These are phyloP conservation scores for Bryconaethiops microstoma DNA, from an alignment of 2,797 vertebrate genomes.

Conservation along the genomic window DNA sequence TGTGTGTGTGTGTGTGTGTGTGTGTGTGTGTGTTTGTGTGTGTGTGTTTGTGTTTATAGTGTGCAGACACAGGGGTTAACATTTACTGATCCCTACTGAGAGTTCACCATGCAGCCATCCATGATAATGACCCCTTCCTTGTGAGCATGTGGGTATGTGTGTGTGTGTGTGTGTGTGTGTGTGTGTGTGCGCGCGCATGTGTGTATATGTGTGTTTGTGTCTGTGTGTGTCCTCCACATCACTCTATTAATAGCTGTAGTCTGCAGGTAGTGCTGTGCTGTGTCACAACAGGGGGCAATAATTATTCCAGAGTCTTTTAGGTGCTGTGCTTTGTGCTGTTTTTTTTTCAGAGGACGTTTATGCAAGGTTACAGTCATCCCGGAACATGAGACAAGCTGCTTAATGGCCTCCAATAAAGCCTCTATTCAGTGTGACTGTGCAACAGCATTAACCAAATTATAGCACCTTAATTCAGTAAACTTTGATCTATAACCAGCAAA, in stretches of 20 bases:
- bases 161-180: no score
- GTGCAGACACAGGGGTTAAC: constrained; percentile 33
- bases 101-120: constrained; percentile 38
- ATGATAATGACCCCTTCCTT: constrained; percentile 36
- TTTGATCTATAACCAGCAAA: constrained; percentile 50
- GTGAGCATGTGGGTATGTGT: constrained; percentile 28
- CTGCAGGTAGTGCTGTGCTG: constrained; percentile 44
- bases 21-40: constrained; percentile 3
- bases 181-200: no score
- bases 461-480: constrained; percentile 49
- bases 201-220: no score
- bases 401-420: constrained; percentile 52
- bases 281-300: no score
- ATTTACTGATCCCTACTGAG: constrained; percentile 42
- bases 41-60: constrained; percentile 12
- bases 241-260: constrained; percentile 49
- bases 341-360: constrained; percentile 43
- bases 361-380: constrained; percentile 52
- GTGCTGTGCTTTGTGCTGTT: constrained; percentile 28
- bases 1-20: not conserved
- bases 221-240: constrained; percentile 28
- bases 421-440: constrained; percentile 47
- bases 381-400: constrained; percentile 45
- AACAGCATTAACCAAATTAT: constrained; percentile 49
- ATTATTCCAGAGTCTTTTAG: no score